phyloP scores from a whole-genome alignment of 2,888 invertebrate genomes.

The Mesorhabditis belari region DNA sequence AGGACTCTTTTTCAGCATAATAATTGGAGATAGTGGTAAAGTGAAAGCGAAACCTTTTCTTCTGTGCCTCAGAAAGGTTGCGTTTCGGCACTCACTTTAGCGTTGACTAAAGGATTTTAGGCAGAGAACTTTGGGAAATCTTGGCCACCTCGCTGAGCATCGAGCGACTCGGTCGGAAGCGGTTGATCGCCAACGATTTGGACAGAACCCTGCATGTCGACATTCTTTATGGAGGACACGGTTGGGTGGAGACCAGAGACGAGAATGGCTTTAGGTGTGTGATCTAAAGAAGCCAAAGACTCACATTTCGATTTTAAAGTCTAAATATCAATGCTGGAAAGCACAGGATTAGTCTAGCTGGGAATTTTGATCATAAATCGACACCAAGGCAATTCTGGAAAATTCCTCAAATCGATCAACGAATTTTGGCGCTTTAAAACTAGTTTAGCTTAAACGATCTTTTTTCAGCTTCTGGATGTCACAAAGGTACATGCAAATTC shows the following conservation, averaged over 20 bases:
- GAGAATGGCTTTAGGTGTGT: constrained; percentile 58
- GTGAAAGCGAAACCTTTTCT: neutral
- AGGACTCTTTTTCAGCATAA: constrained; percentile 53
- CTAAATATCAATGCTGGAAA: too few species aligned
- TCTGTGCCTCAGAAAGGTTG: neutral
- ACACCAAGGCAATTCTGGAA: too few species aligned
- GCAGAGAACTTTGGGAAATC: constrained; percentile 50
- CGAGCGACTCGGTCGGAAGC: constrained; percentile 48
- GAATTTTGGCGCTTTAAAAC: too few species aligned
- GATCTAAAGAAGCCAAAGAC: too few species aligned
- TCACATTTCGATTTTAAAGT: too few species aligned
- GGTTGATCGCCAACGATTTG: constrained; percentile 54
- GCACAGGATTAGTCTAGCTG: too few species aligned
- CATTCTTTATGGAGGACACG: constrained; percentile 56
- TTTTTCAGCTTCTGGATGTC: too few species aligned
- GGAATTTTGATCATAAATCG: too few species aligned
- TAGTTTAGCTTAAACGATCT: too few species aligned
- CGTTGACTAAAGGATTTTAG: constrained; percentile 19
- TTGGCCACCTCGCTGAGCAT: constrained; percentile 50
- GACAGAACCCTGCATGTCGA: constrained; percentile 58
- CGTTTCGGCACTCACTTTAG: neutral
- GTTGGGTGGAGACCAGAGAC: constrained; percentile 59
- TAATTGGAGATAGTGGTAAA: constrained; percentile 54
- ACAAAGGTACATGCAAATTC: too few species aligned
- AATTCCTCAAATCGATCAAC: too few species aligned